Conservation (phyloP, 2,888 invertebrate species). For the Notodonta dromedarius region DNA sequence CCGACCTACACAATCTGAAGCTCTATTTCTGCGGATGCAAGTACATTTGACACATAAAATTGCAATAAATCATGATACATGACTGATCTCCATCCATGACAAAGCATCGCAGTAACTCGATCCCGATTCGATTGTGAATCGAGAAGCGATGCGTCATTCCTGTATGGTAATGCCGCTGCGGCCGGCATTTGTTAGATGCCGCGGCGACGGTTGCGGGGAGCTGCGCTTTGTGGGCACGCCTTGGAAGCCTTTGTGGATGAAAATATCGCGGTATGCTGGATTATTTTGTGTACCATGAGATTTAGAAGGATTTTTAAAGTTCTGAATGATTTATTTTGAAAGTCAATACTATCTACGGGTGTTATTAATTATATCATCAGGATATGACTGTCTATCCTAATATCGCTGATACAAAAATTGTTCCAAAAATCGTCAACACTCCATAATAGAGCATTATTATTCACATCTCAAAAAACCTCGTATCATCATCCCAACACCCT, state of each 20-base stretch:
- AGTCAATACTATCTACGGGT: too few species aligned
- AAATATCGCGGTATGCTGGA: neutral
- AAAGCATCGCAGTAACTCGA: conserved; percentile 5
- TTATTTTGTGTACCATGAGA: neutral
- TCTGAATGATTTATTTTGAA: neutral
- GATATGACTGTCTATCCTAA: too few species aligned
- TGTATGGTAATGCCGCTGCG: conserved; percentile 1
- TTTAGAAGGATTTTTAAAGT: neutral
- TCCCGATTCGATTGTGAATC: conserved; percentile 1
- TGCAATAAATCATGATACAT: conserved; percentile 1
- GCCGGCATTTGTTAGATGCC: conserved; percentile 5
- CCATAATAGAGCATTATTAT: neutral
- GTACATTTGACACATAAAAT: neutral
- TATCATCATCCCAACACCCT: neutral
- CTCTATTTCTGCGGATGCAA: too few species aligned
- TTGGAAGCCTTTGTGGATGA: conserved; percentile 1
- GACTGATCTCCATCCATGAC: conserved; percentile 5
- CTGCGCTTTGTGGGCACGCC: neutral
- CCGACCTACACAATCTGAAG: too few species aligned
- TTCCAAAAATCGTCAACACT: neutral
- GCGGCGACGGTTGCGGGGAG: neutral
- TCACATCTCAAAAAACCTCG: neutral
- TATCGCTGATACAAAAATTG: neutral
- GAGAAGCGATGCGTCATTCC: conserved; percentile 1
- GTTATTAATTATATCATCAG: too few species aligned